Evolutionary conservation across 1,140 invertebrate species (phyloP).

Genomic region (Scaptodrosophila lebanonensis): DNA sequence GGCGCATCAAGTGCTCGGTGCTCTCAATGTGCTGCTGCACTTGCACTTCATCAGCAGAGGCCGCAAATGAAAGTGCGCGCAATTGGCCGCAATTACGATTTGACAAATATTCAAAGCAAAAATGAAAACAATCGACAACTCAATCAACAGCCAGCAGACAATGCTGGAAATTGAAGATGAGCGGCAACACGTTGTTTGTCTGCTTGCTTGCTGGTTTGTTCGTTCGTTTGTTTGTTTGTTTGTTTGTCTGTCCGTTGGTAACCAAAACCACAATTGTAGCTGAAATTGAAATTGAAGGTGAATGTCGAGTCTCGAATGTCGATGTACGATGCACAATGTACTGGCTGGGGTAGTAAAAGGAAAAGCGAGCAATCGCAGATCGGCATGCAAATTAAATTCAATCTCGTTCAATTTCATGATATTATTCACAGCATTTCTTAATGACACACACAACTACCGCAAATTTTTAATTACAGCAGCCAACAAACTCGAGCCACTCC

Average conservation of each 20-base stretch:
- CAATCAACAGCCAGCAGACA: slow-evolving; percentile 20
- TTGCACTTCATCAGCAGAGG: slow-evolving; percentile 11
- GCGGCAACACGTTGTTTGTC: no score
- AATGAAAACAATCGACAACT: not conserved
- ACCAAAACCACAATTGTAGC: slow-evolving; percentile 27
- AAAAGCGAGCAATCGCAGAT: slow-evolving; percentile 17
- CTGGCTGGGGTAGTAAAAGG: not conserved
- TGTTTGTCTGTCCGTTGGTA: slow-evolving; percentile 44
- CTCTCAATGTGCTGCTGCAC: slow-evolving; percentile 36
- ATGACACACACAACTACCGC: not conserved
- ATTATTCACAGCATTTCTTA: slow-evolving; percentile 9
- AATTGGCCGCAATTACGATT: slow-evolving; percentile 51
- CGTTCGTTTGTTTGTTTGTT: no score
- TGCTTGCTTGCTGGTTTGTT: no score
- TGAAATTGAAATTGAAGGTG: slow-evolving; percentile 20
- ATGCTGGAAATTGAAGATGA: slow-evolving; percentile 45
- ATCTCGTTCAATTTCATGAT: slow-evolving; percentile 10
- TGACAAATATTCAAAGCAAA: slow-evolving; percentile 55
- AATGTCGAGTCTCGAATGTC: slow-evolving; percentile 19
- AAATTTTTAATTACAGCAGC: slow-evolving; percentile 30
- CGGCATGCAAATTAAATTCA: slow-evolving; percentile 42
- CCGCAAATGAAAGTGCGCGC: slow-evolving; percentile 52
- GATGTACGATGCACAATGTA: slow-evolving; percentile 13
- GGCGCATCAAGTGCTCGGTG: slow-evolving; percentile 58
- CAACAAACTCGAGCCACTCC: slow-evolving; percentile 26